These are phyloP conservation scores for Platycnemis pennipes DNA, from an alignment of 2,888 invertebrate genomes.

Conservation along the genomic window DNA sequence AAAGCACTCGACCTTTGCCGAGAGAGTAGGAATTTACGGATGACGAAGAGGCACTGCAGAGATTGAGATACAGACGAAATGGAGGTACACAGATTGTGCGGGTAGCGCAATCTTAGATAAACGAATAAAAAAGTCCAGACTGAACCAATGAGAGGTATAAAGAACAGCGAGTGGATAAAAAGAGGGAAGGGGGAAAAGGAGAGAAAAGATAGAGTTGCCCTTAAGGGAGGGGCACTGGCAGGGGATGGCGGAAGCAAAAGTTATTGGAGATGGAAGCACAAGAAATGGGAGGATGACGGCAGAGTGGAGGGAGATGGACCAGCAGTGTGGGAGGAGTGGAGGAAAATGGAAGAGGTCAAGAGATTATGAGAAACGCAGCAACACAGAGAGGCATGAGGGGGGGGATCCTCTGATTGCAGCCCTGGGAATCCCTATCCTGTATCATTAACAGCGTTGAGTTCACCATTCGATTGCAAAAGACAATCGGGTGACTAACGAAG, in stretches of 20 bases:
- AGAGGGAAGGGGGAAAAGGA: background rate
- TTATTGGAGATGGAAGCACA: conserved; percentile 19
- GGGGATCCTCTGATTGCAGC: conserved; percentile 38
- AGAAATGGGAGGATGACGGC: background rate
- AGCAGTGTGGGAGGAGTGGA: background rate
- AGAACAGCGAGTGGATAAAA: background rate
- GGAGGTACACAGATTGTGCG: background rate
- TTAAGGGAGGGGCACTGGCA: background rate
- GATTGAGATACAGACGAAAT: background rate
- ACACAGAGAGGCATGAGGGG: conserved; percentile 43
- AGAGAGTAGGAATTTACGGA: background rate
- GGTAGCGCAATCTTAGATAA: background rate
- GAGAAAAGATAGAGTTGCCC: too few species aligned
- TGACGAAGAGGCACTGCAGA: background rate
- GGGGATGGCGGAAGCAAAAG: background rate
- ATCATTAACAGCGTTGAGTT: conserved; percentile 34
- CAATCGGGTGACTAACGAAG: conserved; percentile 27
- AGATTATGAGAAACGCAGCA: conserved; percentile 61
- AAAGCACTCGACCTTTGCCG: background rate
- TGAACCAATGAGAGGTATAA: background rate
- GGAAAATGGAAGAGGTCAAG: conserved; percentile 46
- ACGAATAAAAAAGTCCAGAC: background rate
- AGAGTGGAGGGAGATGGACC: background rate
- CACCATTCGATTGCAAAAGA: conserved; percentile 37
- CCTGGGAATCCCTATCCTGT: conserved; percentile 38